Evolutionary conservation across 2,888 invertebrate species (phyloP).

Genomic region (Cistogaster globosa): DNA sequence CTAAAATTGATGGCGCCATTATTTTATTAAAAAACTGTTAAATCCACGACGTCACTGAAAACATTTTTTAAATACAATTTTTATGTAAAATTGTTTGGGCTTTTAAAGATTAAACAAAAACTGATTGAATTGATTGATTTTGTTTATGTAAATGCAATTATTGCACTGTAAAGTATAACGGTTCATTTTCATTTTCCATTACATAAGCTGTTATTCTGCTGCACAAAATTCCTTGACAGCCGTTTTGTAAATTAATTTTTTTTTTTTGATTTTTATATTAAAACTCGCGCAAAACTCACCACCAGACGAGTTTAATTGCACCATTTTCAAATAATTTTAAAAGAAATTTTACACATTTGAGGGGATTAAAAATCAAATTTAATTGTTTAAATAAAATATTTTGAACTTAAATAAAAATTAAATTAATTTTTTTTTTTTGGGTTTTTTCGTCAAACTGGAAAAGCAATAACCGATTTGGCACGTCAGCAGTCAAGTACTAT

Average conservation of each 20-base stretch:
- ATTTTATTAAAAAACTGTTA: too few relatives aligned
- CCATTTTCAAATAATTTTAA: constrained; percentile 49
- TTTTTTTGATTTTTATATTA: neutral
- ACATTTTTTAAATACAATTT: too few relatives aligned
- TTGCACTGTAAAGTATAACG: too few relatives aligned
- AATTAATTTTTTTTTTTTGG: too few relatives aligned
- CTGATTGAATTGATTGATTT: too few relatives aligned
- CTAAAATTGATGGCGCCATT: too few relatives aligned
- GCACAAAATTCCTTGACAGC: constrained; percentile 18
- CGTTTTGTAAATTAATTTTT: constrained; percentile 14
- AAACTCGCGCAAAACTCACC: constrained; percentile 56
- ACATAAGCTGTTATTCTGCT: constrained; percentile 40
- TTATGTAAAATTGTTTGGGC: too few relatives aligned
- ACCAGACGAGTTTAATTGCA: constrained; percentile 59
- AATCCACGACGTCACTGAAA: too few relatives aligned
- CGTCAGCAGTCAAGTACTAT: constrained; percentile 57
- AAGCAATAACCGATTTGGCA: constrained; percentile 45
- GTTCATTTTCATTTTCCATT: neutral
- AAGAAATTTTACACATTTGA: constrained; percentile 30
- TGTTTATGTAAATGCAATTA: too few relatives aligned
- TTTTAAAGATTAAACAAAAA: too few relatives aligned
- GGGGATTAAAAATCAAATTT: neutral
- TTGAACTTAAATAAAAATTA: neutral
- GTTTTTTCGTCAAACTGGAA: neutral
- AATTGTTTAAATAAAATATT: neutral